These are phyloP conservation scores for Peribatodes rhomboidaria DNA, from an alignment of 2,888 invertebrate species.

Conservation along the genomic window DNA sequence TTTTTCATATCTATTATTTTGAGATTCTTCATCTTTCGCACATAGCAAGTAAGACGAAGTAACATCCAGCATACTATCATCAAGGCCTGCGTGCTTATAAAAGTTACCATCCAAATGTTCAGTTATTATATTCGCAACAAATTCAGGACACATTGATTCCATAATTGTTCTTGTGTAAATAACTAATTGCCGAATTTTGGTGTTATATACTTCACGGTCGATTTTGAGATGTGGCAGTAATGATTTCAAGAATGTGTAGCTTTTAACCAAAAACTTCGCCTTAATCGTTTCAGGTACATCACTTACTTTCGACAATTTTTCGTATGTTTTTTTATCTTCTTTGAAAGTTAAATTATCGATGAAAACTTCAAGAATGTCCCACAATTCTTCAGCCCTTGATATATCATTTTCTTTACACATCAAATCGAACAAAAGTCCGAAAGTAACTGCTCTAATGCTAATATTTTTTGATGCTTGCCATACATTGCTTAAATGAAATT, in stretches of 20 bases:
- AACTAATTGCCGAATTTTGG: constrained; percentile 47
- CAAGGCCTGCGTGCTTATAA: constrained; percentile 34
- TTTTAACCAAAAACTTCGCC: constrained; percentile 62
- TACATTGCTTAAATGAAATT: constrained; percentile 57
- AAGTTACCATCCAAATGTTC: constrained; percentile 59
- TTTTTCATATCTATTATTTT: constrained; percentile 60
- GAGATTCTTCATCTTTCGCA: constrained; percentile 56
- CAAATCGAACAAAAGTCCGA: constrained; percentile 61
- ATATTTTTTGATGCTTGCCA: constrained; percentile 68
- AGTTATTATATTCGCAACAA: constrained; percentile 57
- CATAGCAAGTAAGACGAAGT: constrained; percentile 62
- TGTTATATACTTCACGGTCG: constrained; percentile 48
- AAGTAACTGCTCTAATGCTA: constrained; percentile 68
- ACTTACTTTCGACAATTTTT: constrained; percentile 53
- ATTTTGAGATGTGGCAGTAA: constrained; percentile 47
- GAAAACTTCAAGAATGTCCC: constrained; percentile 64
- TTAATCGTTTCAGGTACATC: constrained; percentile 57
- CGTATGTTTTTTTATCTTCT: constrained; percentile 68
- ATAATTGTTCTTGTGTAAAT: constrained; percentile 58
- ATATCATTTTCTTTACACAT: constrained; percentile 62
- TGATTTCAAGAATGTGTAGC: constrained; percentile 64
- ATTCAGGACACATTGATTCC: constrained; percentile 58
- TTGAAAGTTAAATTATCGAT: constrained; percentile 64
- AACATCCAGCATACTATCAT: constrained; percentile 49
- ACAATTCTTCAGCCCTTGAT: constrained; percentile 53